phyloP scores from a whole-genome alignment of 2,113 vertebrate genomes.

The Gallinago undulata region DNA sequence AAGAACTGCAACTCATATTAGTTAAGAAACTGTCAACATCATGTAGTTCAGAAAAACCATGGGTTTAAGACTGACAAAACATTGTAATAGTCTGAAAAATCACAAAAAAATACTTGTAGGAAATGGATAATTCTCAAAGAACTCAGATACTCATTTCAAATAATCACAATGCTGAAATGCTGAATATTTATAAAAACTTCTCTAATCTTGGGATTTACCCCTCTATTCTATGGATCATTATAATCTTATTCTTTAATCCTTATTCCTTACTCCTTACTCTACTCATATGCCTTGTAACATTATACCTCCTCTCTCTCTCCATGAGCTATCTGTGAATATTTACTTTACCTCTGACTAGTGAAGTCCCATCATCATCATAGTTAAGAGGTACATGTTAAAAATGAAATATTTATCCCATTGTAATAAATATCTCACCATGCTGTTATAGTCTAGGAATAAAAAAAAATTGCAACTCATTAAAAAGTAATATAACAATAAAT shows the following conservation, averaged over 20 bases:
- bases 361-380: background rate
- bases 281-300: background rate
- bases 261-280: background rate
- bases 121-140: background rate
- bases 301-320: background rate
- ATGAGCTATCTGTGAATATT: background rate
- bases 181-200: background rate
- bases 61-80: background rate
- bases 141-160: background rate
- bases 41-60: background rate
- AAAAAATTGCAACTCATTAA: background rate
- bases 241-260: background rate
- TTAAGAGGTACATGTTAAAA: slow-evolving; percentile 2
- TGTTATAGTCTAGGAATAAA: background rate
- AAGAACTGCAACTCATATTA: background rate
- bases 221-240: background rate
- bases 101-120: background rate
- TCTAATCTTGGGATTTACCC: background rate
- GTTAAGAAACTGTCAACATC: background rate
- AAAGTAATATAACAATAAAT: background rate
- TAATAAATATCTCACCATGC: background rate
- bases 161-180: background rate
- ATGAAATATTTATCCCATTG: background rate
- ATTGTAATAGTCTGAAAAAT: background rate
- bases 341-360: background rate